Evolutionary conservation across 2,113 vertebrate genomes (phyloP), one percentile per base, ranked within the genome.

Genomic region (Myxocyprinus asiaticus): DNA sequence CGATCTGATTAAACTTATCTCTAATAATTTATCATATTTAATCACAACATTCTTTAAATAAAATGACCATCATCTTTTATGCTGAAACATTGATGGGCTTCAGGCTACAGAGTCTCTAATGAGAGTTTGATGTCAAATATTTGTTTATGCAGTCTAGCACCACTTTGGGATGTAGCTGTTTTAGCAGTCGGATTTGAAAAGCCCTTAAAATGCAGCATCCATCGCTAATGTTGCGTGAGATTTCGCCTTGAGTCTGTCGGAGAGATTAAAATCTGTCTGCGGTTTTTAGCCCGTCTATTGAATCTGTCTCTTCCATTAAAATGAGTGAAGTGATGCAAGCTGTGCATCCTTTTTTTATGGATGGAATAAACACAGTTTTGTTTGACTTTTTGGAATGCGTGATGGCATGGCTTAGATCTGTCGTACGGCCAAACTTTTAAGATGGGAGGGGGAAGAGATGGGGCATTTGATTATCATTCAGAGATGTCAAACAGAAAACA

Each of bases 91-190:
- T 45, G 8, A n/a, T 67, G 48, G 48, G 33, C 56, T 62, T 10
- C 4, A 61, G 47, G 51, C 80, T 56, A 64, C 33, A 76, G 17
- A 83, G 51, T 47, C 51, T 15, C 48, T 62, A 80, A 83, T 71
- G 64, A 76, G 42, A 79, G 56, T 61, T 76, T 42, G 11, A 71
- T 53, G 17, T 77, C 48, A 62, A 77, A 63, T 14, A 53, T 61
- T 33, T 73, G 68, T 64, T 64, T 51, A 51, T 53, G 22, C 7
- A 14, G 61, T 42, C 67, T 8, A 11, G 48, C 45, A 6, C 9
- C 14, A 48, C 45, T 58, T 80, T 42, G 45, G 65, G 81, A 61
- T 6, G 8, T 17, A 15, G 17, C n/a, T 50, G 62, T 48, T 47
- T 58, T 61, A 22, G 55, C 55, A 17, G 22, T 82, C 15, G 55